Evolutionary conservation across 2,113 vertebrate species (phyloP), one percentile per base, ranked within the genome.

Genomic region (Hippocampus zosterae): DNA sequence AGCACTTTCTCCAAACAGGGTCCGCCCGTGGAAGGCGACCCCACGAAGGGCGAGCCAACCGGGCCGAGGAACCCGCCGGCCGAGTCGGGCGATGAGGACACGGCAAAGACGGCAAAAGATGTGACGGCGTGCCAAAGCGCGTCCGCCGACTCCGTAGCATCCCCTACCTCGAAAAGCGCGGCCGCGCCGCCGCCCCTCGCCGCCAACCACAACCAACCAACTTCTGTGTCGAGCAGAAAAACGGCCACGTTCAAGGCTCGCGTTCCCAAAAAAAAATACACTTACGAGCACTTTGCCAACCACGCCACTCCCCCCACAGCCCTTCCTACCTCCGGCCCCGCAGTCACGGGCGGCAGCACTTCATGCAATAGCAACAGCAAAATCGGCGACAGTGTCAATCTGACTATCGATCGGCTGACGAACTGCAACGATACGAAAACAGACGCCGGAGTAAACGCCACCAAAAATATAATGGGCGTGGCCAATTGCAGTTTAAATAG

Each of bases 231-330:
- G 25, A 96, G 93, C 74, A 91, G 95, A 56, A 96, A 96, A 88
- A 96, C 94, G 0, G 95, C 95, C 81, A 95, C 95, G 1, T 96
- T 96, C 74, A 96, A 96, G 84, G 92, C 94, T 12, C 92, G 94
- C 16, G 89, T 94, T 0, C 95, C 95, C 71, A 95, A 95, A 87
- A 95, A 94, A 86, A 96, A 96, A 80, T 94, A 93, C 18, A 93
- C 92, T 11, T 94, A 91, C 65, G 94, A 95, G 75, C 94, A 94
- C 27, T 91, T 85, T 88, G 77, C 80, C 55, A 89, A 81, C 68
- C 87, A 83, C 44, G 50, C 75, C 48, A 83, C 76, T 77, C 57
- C 64, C 74, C 75, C 77, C 53, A 67, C 71, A 73, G 78, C 69
- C 76, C 74, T 81, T 83, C 71, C 84, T 82, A 85, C 81, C 88